phyloP scores from a whole-genome alignment of 2,113 vertebrate genomes.

The Semicossyphus pulcher region DNA sequence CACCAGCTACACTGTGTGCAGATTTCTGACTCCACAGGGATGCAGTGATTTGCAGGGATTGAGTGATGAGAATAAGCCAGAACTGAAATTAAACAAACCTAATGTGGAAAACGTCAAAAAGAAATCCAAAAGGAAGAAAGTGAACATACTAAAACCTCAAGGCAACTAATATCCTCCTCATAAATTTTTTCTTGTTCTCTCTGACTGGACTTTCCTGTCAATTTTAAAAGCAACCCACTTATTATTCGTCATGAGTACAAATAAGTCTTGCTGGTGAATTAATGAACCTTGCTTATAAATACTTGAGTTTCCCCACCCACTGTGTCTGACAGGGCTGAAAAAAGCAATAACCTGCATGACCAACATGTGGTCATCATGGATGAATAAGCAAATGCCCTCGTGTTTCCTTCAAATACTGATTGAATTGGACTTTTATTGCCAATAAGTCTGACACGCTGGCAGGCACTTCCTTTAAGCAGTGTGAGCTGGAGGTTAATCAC shows the following conservation, averaged over 20 bases:
- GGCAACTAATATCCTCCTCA: neutral
- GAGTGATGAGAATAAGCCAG: constrained; percentile 6
- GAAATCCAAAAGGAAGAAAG: constrained; percentile 24
- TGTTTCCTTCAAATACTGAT: constrained; percentile 55
- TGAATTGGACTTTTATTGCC: constrained; percentile 60
- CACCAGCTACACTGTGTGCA: neutral
- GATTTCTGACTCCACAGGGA: constrained; percentile 36
- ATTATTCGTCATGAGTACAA: neutral
- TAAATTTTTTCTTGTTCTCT: neutral
- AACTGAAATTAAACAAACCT: constrained; percentile 47
- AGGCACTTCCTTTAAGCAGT: constrained; percentile 38
- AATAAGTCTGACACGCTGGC: constrained; percentile 42
- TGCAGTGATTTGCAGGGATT: constrained; percentile 28
- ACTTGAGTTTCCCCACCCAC: neutral
- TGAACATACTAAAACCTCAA: constrained; percentile 7
- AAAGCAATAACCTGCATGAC: neutral
- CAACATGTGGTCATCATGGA: constrained; percentile 23
- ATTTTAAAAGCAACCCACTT: neutral
- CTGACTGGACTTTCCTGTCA: neutral
- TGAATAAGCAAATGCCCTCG: constrained; percentile 6
- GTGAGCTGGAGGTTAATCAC: constrained; percentile 62
- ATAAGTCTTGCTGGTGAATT: constrained; percentile 4
- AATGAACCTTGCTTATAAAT: constrained; percentile 15
- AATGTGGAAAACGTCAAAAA: constrained; percentile 3
- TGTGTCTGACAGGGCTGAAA: neutral